These are phyloP conservation scores for Chelon auratus DNA, from an alignment of 2,797 vertebrate species.

Conservation along the genomic window DNA sequence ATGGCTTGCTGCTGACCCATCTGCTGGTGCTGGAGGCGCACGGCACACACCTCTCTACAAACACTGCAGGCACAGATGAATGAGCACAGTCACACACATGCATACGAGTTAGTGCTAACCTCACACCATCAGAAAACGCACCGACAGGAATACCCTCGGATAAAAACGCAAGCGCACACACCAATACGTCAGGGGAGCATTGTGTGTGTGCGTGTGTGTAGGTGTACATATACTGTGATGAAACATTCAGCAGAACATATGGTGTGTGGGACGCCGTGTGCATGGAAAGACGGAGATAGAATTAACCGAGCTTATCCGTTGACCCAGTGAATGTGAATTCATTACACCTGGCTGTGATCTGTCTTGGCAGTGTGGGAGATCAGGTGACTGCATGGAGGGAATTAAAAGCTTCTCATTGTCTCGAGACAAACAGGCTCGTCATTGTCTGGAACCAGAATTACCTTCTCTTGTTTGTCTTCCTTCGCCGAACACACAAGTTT, in stretches of 20 bases:
- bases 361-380: slow-evolving; percentile 37
- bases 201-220: slow-evolving; percentile 11
- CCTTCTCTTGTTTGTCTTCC: no score
- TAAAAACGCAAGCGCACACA: not conserved
- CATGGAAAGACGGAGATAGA: slow-evolving; percentile 22
- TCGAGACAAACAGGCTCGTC: slow-evolving; percentile 30
- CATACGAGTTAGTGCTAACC: slow-evolving; percentile 9
- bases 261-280: slow-evolving; percentile 30
- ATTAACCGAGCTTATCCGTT: slow-evolving; percentile 48
- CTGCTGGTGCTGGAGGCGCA: slow-evolving; percentile 40
- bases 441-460: slow-evolving; percentile 9
- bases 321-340: slow-evolving; percentile 46
- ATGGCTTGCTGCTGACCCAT: slow-evolving; percentile 64
- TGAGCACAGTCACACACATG: slow-evolving; percentile 1
- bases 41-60: slow-evolving; percentile 22
- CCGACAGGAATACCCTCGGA: not conserved
- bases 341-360: slow-evolving; percentile 44
- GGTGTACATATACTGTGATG: slow-evolving; percentile 28
- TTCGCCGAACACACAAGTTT: no score
- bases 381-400: slow-evolving; percentile 53
- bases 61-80: slow-evolving; percentile 28
- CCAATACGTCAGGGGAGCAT: not conserved
- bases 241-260: slow-evolving; percentile 58
- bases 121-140: slow-evolving; percentile 38
- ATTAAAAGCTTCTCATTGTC: slow-evolving; percentile 54